phyloP scores from a whole-genome alignment of 2,113 vertebrate species.

The Alouatta palliata region DNA sequence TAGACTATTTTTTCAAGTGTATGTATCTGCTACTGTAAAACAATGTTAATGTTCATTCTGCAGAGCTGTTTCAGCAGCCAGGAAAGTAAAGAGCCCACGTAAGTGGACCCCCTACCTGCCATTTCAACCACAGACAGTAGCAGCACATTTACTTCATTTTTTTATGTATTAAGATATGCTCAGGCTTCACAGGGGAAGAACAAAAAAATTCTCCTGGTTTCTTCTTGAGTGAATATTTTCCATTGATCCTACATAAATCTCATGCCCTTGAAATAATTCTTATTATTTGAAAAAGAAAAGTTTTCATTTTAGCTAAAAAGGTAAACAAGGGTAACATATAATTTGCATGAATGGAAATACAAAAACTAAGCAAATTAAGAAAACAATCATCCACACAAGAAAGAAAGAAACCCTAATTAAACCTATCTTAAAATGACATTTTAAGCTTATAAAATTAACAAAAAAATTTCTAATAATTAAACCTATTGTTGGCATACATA shows the following conservation, averaged over 20 bases:
- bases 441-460: slow-evolving; percentile 44
- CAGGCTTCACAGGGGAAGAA: neutral
- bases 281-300: neutral
- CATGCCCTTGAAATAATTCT: neutral
- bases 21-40: neutral
- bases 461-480: slow-evolving; percentile 43
- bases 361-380: slow-evolving; percentile 48
- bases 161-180: neutral
- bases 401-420: neutral
- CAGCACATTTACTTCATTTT: neutral
- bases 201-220: neutral
- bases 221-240: slow-evolving; percentile 16
- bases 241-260: neutral
- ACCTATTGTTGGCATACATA: slow-evolving; percentile 25
- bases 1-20: neutral
- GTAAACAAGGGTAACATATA: neutral
- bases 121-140: neutral
- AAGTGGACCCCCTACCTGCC: neutral
- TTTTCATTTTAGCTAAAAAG: slow-evolving; percentile 15
- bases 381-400: slow-evolving; percentile 12
- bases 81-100: neutral
- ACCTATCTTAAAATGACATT: slow-evolving; percentile 2
- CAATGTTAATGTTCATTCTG: neutral
- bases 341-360: slow-evolving; percentile 11
- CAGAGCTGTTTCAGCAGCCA: neutral